These are phyloP conservation scores for Bembecia ichneumoniformis DNA, from an alignment of 2,888 invertebrate genomes.

Conservation along the genomic window DNA sequence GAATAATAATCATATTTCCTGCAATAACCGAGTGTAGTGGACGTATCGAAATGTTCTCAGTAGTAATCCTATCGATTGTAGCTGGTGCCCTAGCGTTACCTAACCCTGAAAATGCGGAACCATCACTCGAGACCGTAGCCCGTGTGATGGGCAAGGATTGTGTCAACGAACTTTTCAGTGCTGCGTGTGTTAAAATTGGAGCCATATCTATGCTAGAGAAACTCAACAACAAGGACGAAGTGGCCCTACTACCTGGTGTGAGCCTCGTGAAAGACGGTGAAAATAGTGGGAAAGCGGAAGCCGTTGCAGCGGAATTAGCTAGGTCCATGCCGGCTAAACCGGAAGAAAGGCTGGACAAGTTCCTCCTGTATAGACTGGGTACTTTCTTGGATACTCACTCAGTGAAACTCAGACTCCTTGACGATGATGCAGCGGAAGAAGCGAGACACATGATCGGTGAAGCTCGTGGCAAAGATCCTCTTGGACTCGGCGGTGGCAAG, in stretches of 20 bases:
- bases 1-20: neutral
- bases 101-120: conserved; percentile 22
- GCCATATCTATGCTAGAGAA: conserved; percentile 36
- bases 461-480: conserved; percentile 44
- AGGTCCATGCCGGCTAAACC: conserved; percentile 80
- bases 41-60: conserved; percentile 37
- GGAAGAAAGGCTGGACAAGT: conserved; percentile 79
- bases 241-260: conserved; percentile 47
- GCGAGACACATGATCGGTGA: conserved; percentile 60
- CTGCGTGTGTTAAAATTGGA: conserved; percentile 39
- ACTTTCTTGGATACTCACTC: conserved; percentile 79
- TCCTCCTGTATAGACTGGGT: conserved; percentile 77
- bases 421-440: conserved; percentile 70
- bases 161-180: conserved; percentile 32
- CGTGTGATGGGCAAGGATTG: conserved; percentile 34
- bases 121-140: conserved; percentile 19
- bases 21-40: conserved; percentile 12
- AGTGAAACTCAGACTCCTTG: conserved; percentile 77
- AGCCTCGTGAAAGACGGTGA: conserved; percentile 75
- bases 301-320: conserved; percentile 74
- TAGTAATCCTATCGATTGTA: conserved; percentile 18
- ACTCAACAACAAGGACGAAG: conserved; percentile 35
- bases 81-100: conserved; percentile 30
- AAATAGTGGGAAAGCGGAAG: conserved; percentile 67
- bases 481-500: conserved; percentile 40